These are phyloP conservation scores for Lepidochitona cinerea DNA, from an alignment of 2,888 invertebrate genomes.

Conservation along the genomic window DNA sequence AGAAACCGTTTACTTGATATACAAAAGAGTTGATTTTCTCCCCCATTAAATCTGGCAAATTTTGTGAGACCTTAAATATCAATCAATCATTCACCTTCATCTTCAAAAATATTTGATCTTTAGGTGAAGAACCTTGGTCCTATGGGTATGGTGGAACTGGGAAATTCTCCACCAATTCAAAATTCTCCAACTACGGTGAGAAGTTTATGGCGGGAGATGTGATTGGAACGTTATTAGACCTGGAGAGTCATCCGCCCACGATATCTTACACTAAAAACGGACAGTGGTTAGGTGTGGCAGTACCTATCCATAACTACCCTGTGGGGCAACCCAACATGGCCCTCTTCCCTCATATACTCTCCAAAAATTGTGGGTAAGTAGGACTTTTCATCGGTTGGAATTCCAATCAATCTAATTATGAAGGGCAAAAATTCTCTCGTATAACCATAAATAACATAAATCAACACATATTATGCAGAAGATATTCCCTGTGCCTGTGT, in stretches of 20 bases:
- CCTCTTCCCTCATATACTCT: slow-evolving; percentile 90
- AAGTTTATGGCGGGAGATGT: slow-evolving; percentile 84
- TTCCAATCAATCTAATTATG: too few species aligned
- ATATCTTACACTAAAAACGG: slow-evolving; percentile 91
- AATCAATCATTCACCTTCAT: too few species aligned
- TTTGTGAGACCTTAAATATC: too few species aligned
- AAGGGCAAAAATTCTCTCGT: too few species aligned
- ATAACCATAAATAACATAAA: too few species aligned
- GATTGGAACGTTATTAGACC: slow-evolving; percentile 80
- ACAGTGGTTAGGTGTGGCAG: slow-evolving; percentile 81
- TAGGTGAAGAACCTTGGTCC: slow-evolving; percentile 82
- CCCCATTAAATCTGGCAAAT: too few species aligned
- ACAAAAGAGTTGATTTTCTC: too few species aligned
- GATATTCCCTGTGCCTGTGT: too few species aligned
- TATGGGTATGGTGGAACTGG: slow-evolving; percentile 90
- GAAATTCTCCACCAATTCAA: slow-evolving; percentile 82
- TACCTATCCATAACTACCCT: slow-evolving; percentile 78
- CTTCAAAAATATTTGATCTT: too few species aligned
- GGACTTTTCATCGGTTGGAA: too few species aligned
- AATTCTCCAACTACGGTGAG: slow-evolving; percentile 85
- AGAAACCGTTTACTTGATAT: too few species aligned
- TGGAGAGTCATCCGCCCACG: slow-evolving; percentile 80
- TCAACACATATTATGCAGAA: too few species aligned
- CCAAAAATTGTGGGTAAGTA: slow-evolving; percentile 81
- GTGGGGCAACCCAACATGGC: slow-evolving; percentile 76